Evolutionary conservation across 2,113 vertebrate species (phyloP), one percentile per base, ranked within the genome.

Genomic region (Glareola pratincola): DNA sequence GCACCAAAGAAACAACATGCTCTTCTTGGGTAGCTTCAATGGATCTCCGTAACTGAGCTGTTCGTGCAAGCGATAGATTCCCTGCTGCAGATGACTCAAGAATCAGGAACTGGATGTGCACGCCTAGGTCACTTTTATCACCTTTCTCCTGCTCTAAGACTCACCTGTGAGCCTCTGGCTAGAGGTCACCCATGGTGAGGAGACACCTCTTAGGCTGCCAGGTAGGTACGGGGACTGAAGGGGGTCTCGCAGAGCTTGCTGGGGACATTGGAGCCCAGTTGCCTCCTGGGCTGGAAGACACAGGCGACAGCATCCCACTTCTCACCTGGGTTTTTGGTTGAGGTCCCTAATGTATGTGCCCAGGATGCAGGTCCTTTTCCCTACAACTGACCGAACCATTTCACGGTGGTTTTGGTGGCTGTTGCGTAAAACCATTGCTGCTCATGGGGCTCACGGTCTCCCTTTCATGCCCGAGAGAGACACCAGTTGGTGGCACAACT

Each of bases 381-480:
- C 16, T 27, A 37, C 51, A 59, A 3, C 24, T 37, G n/a, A 48
- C 39, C 54, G 27, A 54, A 9, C 34, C 17, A 4, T 74, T 85
- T 85, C 56, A 8, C 19, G 19, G 22, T 0, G 1, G 14, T 45
- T 92, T 85, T 39, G 18, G 11, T 50, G 39, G 11, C 23, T 54
- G 32, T 14, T 73, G 8, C 2, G 0, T 37, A 26, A 85, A 88
- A 27, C 51, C 18, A 1, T 3, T 22, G 50, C 45, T 82, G 17
- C 23, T 54, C 36, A 34, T 2, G 2, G 26, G 18, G 21, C 51
- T 87, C 62, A 18, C 0, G 0, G 13, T 78, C 23, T 37, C 57
- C 36, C 19, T 92, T 92, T 14, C 45, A 54, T 6, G 9, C 37
- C 8, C 9, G 22, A 29, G 10, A 69, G 54, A 53, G 18, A 24